phyloP scores from a whole-genome alignment of 2,888 invertebrate genomes.

The Tethea ocularis region DNA sequence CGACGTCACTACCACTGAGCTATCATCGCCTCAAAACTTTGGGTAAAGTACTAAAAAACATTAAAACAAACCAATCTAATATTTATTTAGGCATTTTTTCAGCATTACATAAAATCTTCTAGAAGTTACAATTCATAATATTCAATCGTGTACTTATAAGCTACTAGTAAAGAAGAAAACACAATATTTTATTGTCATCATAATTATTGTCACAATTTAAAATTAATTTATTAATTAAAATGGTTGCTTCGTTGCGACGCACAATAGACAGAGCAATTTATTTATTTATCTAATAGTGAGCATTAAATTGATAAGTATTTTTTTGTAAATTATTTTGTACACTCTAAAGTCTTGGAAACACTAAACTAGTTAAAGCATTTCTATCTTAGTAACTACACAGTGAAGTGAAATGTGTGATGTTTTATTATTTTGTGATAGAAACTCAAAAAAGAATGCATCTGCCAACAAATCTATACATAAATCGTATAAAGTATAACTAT shows the following conservation, averaged over 20 bases:
- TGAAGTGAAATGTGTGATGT: constrained; percentile 24
- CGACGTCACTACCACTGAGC: no score
- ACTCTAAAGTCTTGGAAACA: constrained; percentile 75
- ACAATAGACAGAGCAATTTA: constrained; percentile 10
- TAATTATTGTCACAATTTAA: constrained; percentile 16
- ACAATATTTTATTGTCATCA: constrained; percentile 28
- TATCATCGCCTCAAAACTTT: no score
- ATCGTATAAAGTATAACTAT: no score
- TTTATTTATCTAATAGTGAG: constrained; percentile 27
- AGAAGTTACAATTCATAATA: constrained; percentile 49
- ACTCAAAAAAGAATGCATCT: no score
- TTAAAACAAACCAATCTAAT: constrained; percentile 59
- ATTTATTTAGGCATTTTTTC: constrained; percentile 68
- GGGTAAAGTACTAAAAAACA: constrained; percentile 22
- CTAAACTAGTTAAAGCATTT: constrained; percentile 81
- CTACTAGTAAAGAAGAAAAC: constrained; percentile 37
- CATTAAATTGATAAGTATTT: constrained; percentile 16
- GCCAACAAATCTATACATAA: no score
- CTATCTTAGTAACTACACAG: constrained; percentile 66
- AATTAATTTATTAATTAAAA: constrained; percentile 22
- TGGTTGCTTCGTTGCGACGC: constrained; percentile 1
- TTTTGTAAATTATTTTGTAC: constrained; percentile 58
- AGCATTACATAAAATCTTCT: constrained; percentile 62
- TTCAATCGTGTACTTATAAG: constrained; percentile 35
- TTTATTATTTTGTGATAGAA: no score